Evolutionary conservation across 2,113 vertebrate species (phyloP).

Genomic region (Australoheros scitulus): DNA sequence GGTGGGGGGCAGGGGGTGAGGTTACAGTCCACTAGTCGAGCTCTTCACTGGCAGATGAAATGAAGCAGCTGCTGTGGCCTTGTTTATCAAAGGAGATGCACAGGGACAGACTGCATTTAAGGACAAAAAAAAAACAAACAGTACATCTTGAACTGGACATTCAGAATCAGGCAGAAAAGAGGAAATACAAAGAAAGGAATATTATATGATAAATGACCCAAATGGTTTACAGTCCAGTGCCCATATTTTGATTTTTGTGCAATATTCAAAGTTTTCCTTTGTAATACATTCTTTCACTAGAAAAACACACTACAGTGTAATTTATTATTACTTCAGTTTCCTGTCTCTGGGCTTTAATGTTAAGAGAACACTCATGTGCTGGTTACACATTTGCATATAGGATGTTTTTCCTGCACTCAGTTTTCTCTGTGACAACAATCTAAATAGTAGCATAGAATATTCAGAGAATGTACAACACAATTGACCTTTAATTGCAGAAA

Average conservation of each 20-base stretch:
- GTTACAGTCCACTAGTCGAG: background rate
- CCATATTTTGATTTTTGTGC: background rate
- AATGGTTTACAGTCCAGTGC: background rate
- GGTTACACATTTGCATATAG: conserved; percentile 8
- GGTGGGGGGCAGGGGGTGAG: background rate
- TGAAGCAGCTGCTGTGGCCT: background rate
- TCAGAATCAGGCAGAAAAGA: background rate
- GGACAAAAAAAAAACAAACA: background rate
- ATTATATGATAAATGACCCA: background rate
- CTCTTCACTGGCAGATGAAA: background rate
- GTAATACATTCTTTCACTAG: too few species aligned
- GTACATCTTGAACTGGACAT: background rate
- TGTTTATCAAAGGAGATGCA: background rate
- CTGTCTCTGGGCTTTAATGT: background rate
- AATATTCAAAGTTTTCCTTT: too few species aligned
- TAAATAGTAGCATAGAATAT: background rate
- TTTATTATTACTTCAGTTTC: background rate
- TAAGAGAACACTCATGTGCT: conserved; percentile 4
- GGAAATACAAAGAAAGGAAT: background rate
- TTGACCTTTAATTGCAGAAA: background rate
- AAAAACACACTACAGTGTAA: background rate
- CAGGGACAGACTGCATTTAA: background rate
- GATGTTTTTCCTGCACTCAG: background rate
- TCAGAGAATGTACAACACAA: background rate
- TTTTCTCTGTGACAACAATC: background rate